Base-by-base conservation (phyloP, 2,888 invertebrate species). In the Drosophila diplacantha region DNA sequence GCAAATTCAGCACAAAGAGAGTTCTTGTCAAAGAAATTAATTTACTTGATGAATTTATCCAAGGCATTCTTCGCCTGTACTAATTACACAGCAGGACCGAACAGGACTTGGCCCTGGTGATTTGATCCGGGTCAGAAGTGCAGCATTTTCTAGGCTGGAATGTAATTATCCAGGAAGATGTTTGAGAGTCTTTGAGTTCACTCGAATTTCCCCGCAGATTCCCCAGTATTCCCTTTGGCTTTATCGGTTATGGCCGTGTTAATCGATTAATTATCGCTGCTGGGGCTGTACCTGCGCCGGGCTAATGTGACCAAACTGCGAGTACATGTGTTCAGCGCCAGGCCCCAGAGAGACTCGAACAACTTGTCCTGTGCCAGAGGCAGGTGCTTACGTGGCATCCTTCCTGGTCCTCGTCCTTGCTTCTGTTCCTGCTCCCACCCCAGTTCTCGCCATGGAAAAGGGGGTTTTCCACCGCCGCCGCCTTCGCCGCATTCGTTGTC, bases 221-320 rank as follows among this genome's bases (percentile, higher is more conserved):
- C 12, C 26, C 29, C 18, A 11, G 16, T 3, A 26, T 12, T 16
- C 16, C 11, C 3, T 26, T 26, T 11, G 41, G 11, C 3, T 26
- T 16, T 43, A 44, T 44, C 12, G 26, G 16, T 12, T 16, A 26
- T n/a, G n/a, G 7, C 24, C 16, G 26, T 22, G 20, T 37, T 55
- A 58, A 58, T 55, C 58, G 58, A 37, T 55, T 54, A 35, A 44
- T 44, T 54, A 55, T 55, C 29, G 31, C 18, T 37, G 41, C 22
- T 14, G 18, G 3, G 16, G 22, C 20, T 26, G 34, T 29, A 22
- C 16, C 4, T 29, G 41, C 12, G n/a, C 12, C 22, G 35, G 24
- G 26, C 41, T 35, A 14, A 57, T 54, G 41, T 22, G 34, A 20
- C 2, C 24, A 12, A 26, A 34, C 32, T 8, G 11, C 20, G 16